Base-by-base conservation (phyloP, 2,888 invertebrate genomes). In the Pristionchus entomophagus region DNA sequence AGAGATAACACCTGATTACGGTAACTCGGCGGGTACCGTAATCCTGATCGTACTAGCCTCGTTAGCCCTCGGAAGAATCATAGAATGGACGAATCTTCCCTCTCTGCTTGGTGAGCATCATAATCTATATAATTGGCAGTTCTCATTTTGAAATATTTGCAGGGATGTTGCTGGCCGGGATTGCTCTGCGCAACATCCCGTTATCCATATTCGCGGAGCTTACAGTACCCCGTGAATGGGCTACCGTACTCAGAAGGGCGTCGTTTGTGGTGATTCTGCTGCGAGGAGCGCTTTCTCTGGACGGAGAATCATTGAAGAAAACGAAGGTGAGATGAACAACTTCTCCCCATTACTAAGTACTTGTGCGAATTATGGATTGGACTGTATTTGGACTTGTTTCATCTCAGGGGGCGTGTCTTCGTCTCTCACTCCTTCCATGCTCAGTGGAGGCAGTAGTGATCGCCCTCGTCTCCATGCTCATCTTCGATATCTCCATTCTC, bases 1-100 rank as follows among this genome's bases (percentile, higher is more conserved):
- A n/a, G n/a, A n/a, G n/a, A n/a, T 59, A 26, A 22, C 26, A 3
- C 41, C 29, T 3, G 80, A 82, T 10, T 59, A 38, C 38, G 35
- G 81, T 41, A 82, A 38, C n/a, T 49, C 81, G n/a, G 59, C 59
- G 12, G 81, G 56, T 82, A 82, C 81, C 22, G 81, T 82, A 38
- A 53, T 32, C 59, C 14, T 59, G 14, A 82, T 82, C 49, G 41
- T 82, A 8, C 35, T 82, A 2, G 14, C 38, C 14, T 38, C 56
- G 17, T 26, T 82, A 8, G 56, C 56, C 1, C 81, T 82, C 4
- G 81, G 56, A 26, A 51, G 59, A 19, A 38, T 26, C 5, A 56
- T 26, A 10, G 56, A 82, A 26, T 82, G 81, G 81, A 29, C 59
- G 14, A 82, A n/a, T 26, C 56, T 82, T 2, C 81, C 81, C 10